Percentiles rank a stretch among this genome's conserved stretches.
These are phyloP conservation scores for Carlito syrichta DNA, from an alignment of 2,113 vertebrate species.

Conservation along the genomic window DNA sequence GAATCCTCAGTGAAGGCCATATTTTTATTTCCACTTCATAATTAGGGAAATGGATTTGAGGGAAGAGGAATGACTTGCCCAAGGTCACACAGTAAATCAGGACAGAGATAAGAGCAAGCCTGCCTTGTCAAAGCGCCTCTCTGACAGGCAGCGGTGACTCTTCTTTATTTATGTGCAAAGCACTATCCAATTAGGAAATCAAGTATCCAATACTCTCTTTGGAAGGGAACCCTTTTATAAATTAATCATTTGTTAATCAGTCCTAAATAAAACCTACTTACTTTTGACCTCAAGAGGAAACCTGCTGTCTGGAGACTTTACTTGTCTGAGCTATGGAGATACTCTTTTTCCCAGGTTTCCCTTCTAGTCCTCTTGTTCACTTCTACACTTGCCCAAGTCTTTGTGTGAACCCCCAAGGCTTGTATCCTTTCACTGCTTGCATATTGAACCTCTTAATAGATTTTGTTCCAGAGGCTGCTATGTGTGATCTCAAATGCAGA, in stretches of 20 bases:
- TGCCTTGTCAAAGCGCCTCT: background rate
- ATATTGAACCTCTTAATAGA: background rate
- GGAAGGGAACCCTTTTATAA: conserved; percentile 19
- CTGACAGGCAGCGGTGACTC: background rate
- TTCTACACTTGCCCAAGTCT: background rate
- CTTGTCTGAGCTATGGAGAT: no score
- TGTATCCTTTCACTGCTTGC: background rate
- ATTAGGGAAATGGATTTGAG: conserved; percentile 51
- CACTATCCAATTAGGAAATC: conserved; percentile 31
- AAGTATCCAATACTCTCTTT: background rate
- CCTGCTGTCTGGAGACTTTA: background rate
- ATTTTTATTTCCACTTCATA: conserved; percentile 67
- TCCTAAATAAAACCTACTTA: conserved; percentile 48
- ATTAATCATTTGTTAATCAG: conserved; percentile 61
- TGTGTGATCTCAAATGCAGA: background rate
- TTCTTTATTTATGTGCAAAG: conserved; percentile 48
- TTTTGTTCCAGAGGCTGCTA: background rate
- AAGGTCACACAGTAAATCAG: conserved; percentile 67
- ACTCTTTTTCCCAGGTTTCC: background rate
- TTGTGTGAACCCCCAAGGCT: background rate
- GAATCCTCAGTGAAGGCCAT: conserved; percentile 23
- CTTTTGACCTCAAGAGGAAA: background rate
- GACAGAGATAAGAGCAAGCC: conserved; percentile 6
- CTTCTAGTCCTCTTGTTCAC: background rate
- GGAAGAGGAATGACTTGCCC: conserved; percentile 63